These are phyloP conservation scores for Stegodyphus dumicola DNA, from an alignment of 1,140 invertebrate genomes.

Conservation along the genomic window DNA sequence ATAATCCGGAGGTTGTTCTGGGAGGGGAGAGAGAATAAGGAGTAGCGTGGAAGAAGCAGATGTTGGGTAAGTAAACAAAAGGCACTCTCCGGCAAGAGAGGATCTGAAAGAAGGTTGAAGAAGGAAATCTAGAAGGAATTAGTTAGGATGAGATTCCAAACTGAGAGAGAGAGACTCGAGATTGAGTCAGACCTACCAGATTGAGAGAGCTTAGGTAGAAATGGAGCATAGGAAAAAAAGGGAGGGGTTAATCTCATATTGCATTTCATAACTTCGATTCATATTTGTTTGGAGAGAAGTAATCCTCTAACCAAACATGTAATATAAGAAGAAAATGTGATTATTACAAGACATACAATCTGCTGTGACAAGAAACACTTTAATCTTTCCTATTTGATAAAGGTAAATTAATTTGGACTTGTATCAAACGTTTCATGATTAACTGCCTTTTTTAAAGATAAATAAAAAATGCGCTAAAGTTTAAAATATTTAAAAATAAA, in stretches of 20 bases:
- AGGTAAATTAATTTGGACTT: no score
- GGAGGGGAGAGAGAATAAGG: not conserved
- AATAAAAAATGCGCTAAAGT: no score
- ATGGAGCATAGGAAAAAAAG: conserved; percentile 33
- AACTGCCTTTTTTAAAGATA: no score
- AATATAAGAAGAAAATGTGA: no score
- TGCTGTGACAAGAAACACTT: no score
- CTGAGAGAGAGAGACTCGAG: conserved; percentile 20
- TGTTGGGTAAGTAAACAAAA: conserved; percentile 47
- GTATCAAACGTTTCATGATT: no score
- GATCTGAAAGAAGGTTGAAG: not conserved
- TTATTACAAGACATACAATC: no score
- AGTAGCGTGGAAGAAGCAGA: conserved; percentile 6
- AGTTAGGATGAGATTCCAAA: conserved; percentile 55
- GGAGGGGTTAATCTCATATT: conserved; percentile 40
- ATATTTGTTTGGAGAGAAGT: no score
- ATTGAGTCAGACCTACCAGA: conserved; percentile 52
- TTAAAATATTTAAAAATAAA: no score
- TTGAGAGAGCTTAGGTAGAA: conserved; percentile 53
- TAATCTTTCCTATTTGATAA: no score
- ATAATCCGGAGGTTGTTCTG: conserved; percentile 36
- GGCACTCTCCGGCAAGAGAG: conserved; percentile 2
- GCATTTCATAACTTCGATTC: not conserved
- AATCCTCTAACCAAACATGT: no score
- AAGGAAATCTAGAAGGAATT: conserved; percentile 43